phyloP scores from a whole-genome alignment of 2,797 vertebrate genomes.

The Pseudochaenichthys georgianus region DNA sequence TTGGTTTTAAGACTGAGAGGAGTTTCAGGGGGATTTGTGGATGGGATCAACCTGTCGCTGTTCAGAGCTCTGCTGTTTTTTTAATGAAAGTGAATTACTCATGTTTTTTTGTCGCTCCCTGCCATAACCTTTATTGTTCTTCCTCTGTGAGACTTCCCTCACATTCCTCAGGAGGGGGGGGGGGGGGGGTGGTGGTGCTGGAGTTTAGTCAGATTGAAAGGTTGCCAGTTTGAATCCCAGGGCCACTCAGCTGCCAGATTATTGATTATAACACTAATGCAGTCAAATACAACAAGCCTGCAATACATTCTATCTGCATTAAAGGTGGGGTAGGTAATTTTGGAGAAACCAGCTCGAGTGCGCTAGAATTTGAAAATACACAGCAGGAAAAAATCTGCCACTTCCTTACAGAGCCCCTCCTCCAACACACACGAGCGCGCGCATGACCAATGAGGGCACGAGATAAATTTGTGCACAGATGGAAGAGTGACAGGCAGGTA shows the following conservation, averaged over 20 bases:
- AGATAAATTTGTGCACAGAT: too few relatives aligned
- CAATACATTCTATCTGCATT: neutral
- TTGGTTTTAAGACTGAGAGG: slow-evolving; percentile 30
- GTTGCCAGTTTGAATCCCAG: slow-evolving; percentile 46
- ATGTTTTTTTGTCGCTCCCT: slow-evolving; percentile 50
- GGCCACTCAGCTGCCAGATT: neutral
- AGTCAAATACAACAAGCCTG: neutral
- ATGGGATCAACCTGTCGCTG: neutral
- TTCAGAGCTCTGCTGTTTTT: slow-evolving; percentile 13
- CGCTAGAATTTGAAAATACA: too few relatives aligned
- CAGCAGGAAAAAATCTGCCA: too few relatives aligned
- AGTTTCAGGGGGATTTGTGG: slow-evolving; percentile 19
- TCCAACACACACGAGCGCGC: too few relatives aligned
- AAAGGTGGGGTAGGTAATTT: too few relatives aligned
- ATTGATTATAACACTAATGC: neutral
- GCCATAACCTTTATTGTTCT: slow-evolving; percentile 79
- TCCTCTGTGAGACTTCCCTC: slow-evolving; percentile 70
- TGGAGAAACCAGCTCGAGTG: too few relatives aligned
- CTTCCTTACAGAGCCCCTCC: too few relatives aligned
- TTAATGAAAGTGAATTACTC: slow-evolving; percentile 32
- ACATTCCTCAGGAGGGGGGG: slow-evolving; percentile 70
- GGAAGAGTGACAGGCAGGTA: too few relatives aligned
- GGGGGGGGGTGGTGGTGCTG: slow-evolving; percentile 66
- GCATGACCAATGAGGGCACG: too few relatives aligned
- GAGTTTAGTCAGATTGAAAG: slow-evolving; percentile 38